A percentile compares a stretch with the other conserved stretches of the same genome.
Evolutionary conservation across 2,797 vertebrate species (phyloP).

Genomic region (Gymnothorax reevesii): DNA sequence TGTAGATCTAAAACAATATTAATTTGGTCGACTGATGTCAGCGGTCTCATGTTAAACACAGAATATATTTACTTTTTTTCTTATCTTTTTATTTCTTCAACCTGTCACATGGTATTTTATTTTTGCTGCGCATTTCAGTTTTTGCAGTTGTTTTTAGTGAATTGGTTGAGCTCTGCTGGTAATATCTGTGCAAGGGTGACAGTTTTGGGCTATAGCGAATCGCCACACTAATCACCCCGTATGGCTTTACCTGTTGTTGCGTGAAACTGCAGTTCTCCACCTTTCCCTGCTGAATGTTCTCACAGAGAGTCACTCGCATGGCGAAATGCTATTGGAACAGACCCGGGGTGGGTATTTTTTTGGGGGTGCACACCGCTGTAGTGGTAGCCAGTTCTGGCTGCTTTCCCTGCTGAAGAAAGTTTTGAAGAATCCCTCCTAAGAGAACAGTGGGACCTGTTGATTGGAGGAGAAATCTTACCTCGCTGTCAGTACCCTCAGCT

Average conservation of each 20-base stretch:
- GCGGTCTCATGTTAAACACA: not conserved
- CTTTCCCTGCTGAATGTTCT: not conserved
- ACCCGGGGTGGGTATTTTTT: not conserved
- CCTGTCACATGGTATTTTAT: slow-evolving; percentile 24
- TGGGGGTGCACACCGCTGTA: slow-evolving; percentile 31
- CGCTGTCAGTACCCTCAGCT: slow-evolving; percentile 35
- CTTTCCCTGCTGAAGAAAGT: slow-evolving; percentile 27
- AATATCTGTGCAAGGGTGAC: too few relatives aligned
- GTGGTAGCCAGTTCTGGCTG: slow-evolving; percentile 49
- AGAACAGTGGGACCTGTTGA: slow-evolving; percentile 25
- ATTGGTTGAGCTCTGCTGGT: too few relatives aligned
- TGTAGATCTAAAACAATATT: not conserved
- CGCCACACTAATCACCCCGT: slow-evolving; percentile 35
- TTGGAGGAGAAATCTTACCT: slow-evolving; percentile 45
- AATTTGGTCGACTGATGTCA: not conserved
- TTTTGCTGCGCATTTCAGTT: slow-evolving; percentile 9
- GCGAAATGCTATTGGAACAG: not conserved
- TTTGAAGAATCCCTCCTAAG: slow-evolving; percentile 27
- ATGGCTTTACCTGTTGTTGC: slow-evolving; percentile 3
- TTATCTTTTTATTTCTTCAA: too few relatives aligned
- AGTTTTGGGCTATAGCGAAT: too few relatives aligned
- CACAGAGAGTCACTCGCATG: not conserved
- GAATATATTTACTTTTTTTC: too few relatives aligned
- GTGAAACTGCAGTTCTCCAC: not conserved
- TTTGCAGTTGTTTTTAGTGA: too few relatives aligned